Conservation (phyloP, 1,140 invertebrate genomes). For the Megathymus violae region DNA sequence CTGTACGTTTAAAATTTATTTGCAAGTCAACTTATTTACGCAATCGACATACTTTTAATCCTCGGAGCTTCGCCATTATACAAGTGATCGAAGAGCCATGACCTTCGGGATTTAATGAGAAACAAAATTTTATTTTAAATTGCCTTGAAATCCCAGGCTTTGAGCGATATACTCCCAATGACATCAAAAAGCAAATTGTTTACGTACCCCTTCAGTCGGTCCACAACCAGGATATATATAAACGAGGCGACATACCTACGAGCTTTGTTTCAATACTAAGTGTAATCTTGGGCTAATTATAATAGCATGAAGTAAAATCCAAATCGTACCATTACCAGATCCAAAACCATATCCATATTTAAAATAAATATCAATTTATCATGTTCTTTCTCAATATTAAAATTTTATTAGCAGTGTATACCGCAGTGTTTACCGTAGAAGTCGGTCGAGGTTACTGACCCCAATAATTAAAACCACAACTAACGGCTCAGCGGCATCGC, state of each 20-base stretch:
- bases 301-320: too few species aligned
- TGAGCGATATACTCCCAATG: constrained; percentile 31
- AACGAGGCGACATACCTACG: neutral
- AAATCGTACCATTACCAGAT: too few species aligned
- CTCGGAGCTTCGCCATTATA: neutral
- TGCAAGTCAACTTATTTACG: neutral
- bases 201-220: constrained; percentile 34
- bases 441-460: neutral
- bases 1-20: neutral
- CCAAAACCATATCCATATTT: too few species aligned
- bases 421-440: too few species aligned
- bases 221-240: constrained; percentile 1
- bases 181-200: constrained; percentile 52
- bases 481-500: constrained; percentile 15
- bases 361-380: too few species aligned
- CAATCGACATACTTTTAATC: neutral
- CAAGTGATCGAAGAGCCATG: constrained; percentile 14
- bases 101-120: constrained; percentile 31
- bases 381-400: too few species aligned
- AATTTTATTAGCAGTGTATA: too few species aligned
- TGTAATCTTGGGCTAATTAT: too few species aligned
- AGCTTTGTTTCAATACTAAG: too few species aligned
- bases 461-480: neutral
- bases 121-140: constrained; percentile 48
- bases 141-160: constrained; percentile 46